Base-by-base conservation (phyloP, 2,888 invertebrate species). In the Uropetala carovei region DNA sequence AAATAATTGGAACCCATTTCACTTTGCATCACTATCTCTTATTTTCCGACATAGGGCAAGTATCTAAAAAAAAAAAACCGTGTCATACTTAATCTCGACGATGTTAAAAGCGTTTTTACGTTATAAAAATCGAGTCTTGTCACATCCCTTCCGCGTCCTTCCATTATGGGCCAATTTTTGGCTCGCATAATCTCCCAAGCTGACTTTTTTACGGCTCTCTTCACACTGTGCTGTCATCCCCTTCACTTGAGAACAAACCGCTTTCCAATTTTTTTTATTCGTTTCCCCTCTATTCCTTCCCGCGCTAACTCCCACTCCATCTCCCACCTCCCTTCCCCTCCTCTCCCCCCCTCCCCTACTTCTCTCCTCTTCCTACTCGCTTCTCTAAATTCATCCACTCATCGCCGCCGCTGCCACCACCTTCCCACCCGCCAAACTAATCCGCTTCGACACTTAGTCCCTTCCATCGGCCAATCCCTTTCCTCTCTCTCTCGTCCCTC, bases 141-240 rank as follows among this genome's bases (percentile, higher is more conserved):
- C 11, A 30, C 2, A 43, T n/a, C 30, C 43, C 43, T 43, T 43
- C 3, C 43, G 43, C 43, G 43, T 18, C 82, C 82, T 13, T 43
- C n/a, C 30, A 82, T 82, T 13, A 11, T 43, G 82, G 30, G 82
- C 82, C 75, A 82, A 82, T 82, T 82, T 43, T 14, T 43, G 82
- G n/a, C 82, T 82, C 43, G 82, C 43, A 82, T 82, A 30, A 82
- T 82, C 82, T 82, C 9, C n/a, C 57, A 0, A 18, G 18, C 57
- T 83, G 56, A 8, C 0, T 18, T 8, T 57, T 14, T 83, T 18
- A 2, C 83, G 11, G n/a, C 57, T 4, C 83, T 83, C 83, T 57
- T 83, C 83, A 57, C 83, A 16, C 57, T 57, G n/a, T n/a, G 18
- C 83, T 83, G 83, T 83, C 83, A 83, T 83, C 57, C 56, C 30